Percentiles rank a stretch among this genome's conserved stretches.
These are phyloP conservation scores for Osmoderma eremita DNA, from an alignment of 2,888 invertebrate genomes.

Conservation along the genomic window DNA sequence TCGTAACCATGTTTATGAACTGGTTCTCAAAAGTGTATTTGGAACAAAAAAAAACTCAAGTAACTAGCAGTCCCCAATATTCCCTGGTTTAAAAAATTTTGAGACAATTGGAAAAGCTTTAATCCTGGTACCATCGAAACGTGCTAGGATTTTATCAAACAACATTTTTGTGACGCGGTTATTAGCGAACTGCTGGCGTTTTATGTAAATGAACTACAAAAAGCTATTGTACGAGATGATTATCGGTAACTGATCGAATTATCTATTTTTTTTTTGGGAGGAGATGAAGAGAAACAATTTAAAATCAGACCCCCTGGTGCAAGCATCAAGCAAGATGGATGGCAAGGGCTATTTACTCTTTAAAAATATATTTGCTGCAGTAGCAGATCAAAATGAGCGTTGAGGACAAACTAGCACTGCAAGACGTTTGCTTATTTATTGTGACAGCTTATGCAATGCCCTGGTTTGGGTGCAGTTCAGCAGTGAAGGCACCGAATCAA, in stretches of 20 bases:
- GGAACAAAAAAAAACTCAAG: slow-evolving; percentile 28
- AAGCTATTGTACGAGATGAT: slow-evolving; percentile 4
- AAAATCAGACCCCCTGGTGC: too few relatives aligned
- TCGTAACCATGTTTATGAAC: slow-evolving; percentile 49
- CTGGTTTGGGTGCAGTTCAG: not conserved
- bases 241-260: slow-evolving; percentile 12
- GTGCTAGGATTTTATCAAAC: not conserved
- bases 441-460: not conserved
- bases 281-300: too few relatives aligned
- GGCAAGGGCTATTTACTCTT: not conserved
- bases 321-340: not conserved
- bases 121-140: too few relatives aligned
- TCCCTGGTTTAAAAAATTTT: slow-evolving; percentile 10
- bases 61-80: slow-evolving; percentile 47
- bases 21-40: too few relatives aligned
- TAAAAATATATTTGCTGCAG: not conserved
- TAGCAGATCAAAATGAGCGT: not conserved
- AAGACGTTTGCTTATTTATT: slow-evolving; percentile 5
- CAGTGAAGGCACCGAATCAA: too few relatives aligned
- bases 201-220: slow-evolving; percentile 1
- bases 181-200: slow-evolving; percentile 1
- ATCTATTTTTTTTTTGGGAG: slow-evolving; percentile 37
- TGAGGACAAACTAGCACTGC: not conserved
- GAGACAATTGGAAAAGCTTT: not conserved
- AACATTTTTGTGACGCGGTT: not conserved